Base-by-base conservation (phyloP, 1,140 invertebrate genomes). In the Idris sp. region DNA sequence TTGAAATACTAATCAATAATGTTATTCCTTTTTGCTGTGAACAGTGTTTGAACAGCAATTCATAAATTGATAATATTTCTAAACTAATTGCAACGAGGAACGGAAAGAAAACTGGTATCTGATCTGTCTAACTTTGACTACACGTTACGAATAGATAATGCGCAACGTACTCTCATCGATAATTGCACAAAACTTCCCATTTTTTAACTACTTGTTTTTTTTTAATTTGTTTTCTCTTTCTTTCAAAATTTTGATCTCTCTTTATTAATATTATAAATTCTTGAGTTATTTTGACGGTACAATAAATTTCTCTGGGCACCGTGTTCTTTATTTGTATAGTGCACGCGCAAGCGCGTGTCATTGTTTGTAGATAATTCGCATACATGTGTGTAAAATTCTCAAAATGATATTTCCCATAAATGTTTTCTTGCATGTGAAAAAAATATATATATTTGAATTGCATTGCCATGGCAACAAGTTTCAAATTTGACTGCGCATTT, bases 51-150 rank as follows among this genome's bases (percentile, higher is more conserved):
- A 8, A 31, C 33, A 35, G 26, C 25, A 22, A 19, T 56, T 30
- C n/a, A 26, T 48, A 25, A 26, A 15, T 31, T 33, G 11, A 48
- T 62, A 36, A 51, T 14, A 44, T 7, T 54, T n/a, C 40, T 10
- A 44, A 49, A 36, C 7, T 46, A 56, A 44, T 58, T 30, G 64
- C 51, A 74, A 77, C 69, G 48, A 77, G 64, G 69, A 77, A 77
- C 75, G 69, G 69, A 74, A 77, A 74, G 75, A 74, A 74, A 77
- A 77, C 69, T 58, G 19, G 26, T 41, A 43, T 65, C 69, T 77
- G 69, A 77, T 77, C 68, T 77, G 38, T 43, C 40, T 28, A n/a
- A n/a, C n/a, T 35, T 49, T 13, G 15, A 61, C 38, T 74, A 72
- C 11, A n/a, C n/a, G 49, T 75, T 53, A 69, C 72, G 72, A 46